Evolutionary conservation across 1,140 invertebrate species (phyloP), one percentile per base, ranked within the genome.

Genomic region (Drosophila asahinai): DNA sequence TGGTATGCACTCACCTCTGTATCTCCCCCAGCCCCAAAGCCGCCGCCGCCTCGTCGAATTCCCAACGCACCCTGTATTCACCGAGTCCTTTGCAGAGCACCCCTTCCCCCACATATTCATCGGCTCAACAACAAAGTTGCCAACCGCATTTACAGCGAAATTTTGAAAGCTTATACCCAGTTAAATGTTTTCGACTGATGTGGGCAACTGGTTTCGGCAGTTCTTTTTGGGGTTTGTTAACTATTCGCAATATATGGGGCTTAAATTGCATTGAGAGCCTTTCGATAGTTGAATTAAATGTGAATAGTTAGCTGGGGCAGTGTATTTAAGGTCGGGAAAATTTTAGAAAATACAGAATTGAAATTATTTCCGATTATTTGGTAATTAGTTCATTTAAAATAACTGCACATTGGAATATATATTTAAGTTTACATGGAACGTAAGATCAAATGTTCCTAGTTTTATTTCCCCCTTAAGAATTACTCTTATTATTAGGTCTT

Each of bases 1-100:
- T 83, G 80, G 80, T 83, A 83, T 83, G 71, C 81, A 70, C 75
- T 70, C 62, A 61, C 75, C 74, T 77, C 64, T 77, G 33, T 55
- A 55, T 77, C 57, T 77, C 61, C 36, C 36, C 6, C 52, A 36
- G 6, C 15, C 19, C 63, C 14, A 8, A 48, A 15, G 19, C 9
- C 38, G 5, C 33, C 49, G 11, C 33, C 49, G 11, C 5, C 17
- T n/a, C n/a, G 33, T 19, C 9, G 17, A 12, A 43, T 14, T 27
- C 38, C 30, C 25, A 33, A 38, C 12, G 52, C 48, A 64, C 30
- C n/a, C 19, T 12, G 33, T 4, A 36, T 36, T 36, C 33, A 33
- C 33, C 33, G 9, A 33, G 40, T 30, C 62, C 40, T 49, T 30
- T 22, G 14, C 42, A 43, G 17, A 19, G 33, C 27, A 30, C 15